Evolutionary conservation across 2,797 vertebrate genomes (phyloP), one percentile per base, ranked within the genome.

Genomic region (Ctenosaura bakeri): DNA sequence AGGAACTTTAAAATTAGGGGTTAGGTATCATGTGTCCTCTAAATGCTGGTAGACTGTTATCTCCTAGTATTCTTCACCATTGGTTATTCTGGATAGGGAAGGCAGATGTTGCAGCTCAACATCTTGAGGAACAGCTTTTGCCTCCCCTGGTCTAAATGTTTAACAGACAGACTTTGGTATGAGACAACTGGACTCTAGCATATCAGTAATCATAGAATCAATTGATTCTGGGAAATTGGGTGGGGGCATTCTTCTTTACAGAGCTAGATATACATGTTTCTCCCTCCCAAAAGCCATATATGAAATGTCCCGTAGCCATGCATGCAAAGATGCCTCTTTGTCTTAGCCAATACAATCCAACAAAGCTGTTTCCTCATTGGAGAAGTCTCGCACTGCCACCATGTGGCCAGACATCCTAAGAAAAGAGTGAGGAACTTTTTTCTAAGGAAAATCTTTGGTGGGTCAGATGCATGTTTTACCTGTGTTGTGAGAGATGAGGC

Each of bases 321-420:
- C 54, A 16, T 46, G 29, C 69, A 83, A 83, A 62, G 73, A 18
- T 32, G 16, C 38, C 1, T 46, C 16, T 46, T 78, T 87, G 35
- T 86, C 54, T 35, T 77, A 16, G 13, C 73, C 29, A 87, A 64
- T 59, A 64, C 38, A 76, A 10, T 18, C 18, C 38, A 62, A 46
- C 71, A 82, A 32, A 81, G 64, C 24, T 66, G 69, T 52, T 71
- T n/a, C 29, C 69, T 88, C 22, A 9, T 16, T 8, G 0, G 26
- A 77, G 88, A 83, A 35, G 88, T 64, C 88, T 89, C 35, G 77
- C 56, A 89, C 81, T 89, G 88, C 81, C 88, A 83, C 56, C 88
- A 52, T 77, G 81, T 89, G 88, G 88, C 88, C 50, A 56, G 29
- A 64, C 20, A 77, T 20, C 42, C 56, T 52, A 13, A 62, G 35